Conservation (phyloP, 2,797 vertebrate genomes). For the Zalophus californianus region DNA sequence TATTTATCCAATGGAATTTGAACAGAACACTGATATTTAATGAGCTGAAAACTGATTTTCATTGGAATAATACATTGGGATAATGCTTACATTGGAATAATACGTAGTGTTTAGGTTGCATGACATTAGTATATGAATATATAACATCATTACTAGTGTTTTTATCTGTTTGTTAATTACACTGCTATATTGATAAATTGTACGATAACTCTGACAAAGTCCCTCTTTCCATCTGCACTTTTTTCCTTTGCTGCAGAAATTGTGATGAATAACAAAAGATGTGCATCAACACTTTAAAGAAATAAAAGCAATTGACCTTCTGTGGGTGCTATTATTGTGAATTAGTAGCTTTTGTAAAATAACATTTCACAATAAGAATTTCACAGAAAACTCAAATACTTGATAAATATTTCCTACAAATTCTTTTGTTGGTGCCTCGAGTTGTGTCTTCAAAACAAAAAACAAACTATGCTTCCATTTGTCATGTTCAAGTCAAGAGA, state of each 20-base stretch:
- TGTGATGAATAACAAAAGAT: conserved; percentile 22
- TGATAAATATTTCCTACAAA: background rate
- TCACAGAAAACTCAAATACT: conserved; percentile 18
- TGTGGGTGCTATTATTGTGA: conserved; percentile 18
- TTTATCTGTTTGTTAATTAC: conserved; percentile 23
- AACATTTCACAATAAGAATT: background rate
- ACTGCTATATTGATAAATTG: background rate
- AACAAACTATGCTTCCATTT: background rate
- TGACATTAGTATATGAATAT: background rate
- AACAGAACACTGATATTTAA: conserved; percentile 45
- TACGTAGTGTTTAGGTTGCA: background rate
- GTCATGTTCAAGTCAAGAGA: background rate
- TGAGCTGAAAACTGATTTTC: conserved; percentile 24
- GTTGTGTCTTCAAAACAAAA: background rate
- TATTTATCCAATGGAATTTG: conserved; percentile 19
- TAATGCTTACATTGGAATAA: background rate
- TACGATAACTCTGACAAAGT: background rate
- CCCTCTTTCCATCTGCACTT: background rate
- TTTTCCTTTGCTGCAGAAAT: conserved; percentile 2
- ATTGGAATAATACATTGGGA: background rate
- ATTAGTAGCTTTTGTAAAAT: conserved; percentile 46
- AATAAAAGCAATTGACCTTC: background rate
- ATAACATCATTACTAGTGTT: background rate
- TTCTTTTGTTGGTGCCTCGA: background rate
- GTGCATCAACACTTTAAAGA: conserved; percentile 29